Base-by-base conservation (phyloP, 64 coral and sea anemone genomes). In the Stylophora pistillata region DNA sequence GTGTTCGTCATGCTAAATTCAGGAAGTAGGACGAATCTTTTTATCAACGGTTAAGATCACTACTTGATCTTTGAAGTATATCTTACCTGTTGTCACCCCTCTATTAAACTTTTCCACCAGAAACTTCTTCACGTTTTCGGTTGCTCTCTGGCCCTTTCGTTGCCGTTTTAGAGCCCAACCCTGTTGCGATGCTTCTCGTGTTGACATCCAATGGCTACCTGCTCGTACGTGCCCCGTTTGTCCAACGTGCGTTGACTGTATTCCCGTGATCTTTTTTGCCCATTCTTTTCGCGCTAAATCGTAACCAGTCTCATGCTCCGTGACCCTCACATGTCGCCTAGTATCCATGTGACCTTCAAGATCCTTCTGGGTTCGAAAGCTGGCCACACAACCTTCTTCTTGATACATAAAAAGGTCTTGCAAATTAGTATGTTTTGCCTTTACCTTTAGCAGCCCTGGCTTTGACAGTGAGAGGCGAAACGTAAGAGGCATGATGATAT, bases 81-180 rank as follows among this genome's bases (percentile, higher is more conserved):
- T 52, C 21, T 87, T 87, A 87, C 53, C 70, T 89, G 74, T 77
- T 89, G 17, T 17, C 16, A 78, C 56, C 32, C 53, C 88, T 18
- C 28, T 82, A 70, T 90, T 82, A 33, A 90, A 90, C 31, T 53
- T 72, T 33, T 90, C 76, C 5, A 90, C 10, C n/a, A 90, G 28
- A 25, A 55, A 82, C 25, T 30, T 70, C 65, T 81, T 81, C 12
- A 73, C 77, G 7, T 82, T 90, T 52, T 90, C 47, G 60, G 64
- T 82, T 68, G 77, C 77, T 69, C 68, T 52, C 54, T 73, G 23
- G 4, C 88, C 76, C 53, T 82, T 90, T 17, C 52, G 53, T 71
- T 62, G 77, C 65, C 29, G 23, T 21, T 90, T 90, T 10, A 90
- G 60, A 90, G 77, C 77, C 88, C 88, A 90, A 10, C 88, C 88